phyloP scores from a whole-genome alignment of 2,888 invertebrate genomes.

The Ethmia dodecea region DNA sequence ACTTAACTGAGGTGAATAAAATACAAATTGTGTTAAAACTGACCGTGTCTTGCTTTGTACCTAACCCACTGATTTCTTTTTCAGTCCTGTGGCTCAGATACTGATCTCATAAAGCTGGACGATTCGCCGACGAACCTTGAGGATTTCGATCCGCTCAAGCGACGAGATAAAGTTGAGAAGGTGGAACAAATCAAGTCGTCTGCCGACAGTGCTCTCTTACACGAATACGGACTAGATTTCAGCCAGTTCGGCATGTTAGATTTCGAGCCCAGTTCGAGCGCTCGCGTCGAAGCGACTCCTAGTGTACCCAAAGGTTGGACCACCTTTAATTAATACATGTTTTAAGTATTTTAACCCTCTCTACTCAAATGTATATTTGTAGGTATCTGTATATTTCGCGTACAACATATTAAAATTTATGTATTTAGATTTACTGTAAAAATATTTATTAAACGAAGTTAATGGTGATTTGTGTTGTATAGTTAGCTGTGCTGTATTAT shows the following conservation, averaged over 20 bases:
- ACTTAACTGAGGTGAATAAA: too few species aligned
- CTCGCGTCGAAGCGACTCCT: constrained; percentile 26
- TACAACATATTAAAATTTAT: constrained; percentile 21
- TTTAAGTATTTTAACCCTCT: constrained; percentile 6
- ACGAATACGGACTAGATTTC: constrained; percentile 86
- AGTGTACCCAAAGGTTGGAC: constrained; percentile 62
- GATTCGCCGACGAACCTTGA: constrained; percentile 60
- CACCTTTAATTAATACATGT: constrained; percentile 65
- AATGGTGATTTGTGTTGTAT: neutral
- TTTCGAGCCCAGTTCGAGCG: constrained; percentile 37
- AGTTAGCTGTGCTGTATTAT: neutral
- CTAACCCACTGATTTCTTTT: constrained; percentile 53
- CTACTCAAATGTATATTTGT: constrained; percentile 25
- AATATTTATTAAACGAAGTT: constrained; percentile 33
- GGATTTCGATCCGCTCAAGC: constrained; percentile 65
- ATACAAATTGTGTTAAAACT: too few species aligned
- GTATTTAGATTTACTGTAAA: constrained; percentile 28
- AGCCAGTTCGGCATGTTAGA: constrained; percentile 69
- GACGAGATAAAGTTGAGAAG: constrained; percentile 50
- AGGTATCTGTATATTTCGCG: constrained; percentile 32
- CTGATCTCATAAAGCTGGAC: constrained; percentile 69
- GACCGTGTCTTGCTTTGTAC: constrained; percentile 15
- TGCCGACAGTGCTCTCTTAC: constrained; percentile 81
- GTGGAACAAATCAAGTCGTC: constrained; percentile 54
- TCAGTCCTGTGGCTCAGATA: constrained; percentile 62